These are phyloP conservation scores for Thripadectes ignobilis DNA, from an alignment of 2,797 vertebrate species.

Conservation along the genomic window DNA sequence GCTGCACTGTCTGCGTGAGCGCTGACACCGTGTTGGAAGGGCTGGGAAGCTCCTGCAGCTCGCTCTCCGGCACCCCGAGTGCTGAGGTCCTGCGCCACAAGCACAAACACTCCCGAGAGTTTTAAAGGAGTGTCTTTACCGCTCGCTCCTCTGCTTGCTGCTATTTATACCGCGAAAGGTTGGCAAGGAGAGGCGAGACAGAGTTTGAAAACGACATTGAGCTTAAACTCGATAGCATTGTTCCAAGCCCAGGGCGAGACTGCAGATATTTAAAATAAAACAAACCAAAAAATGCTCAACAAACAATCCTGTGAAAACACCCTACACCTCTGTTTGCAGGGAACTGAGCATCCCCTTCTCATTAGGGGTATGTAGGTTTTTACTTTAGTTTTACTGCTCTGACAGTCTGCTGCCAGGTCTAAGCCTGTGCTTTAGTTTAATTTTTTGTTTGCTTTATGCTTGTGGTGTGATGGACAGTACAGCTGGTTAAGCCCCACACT, in stretches of 20 bases:
- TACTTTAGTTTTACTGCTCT: not conserved
- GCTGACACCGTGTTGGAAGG: not conserved
- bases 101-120: not conserved
- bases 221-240: constrained; percentile 32
- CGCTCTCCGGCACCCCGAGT: fast-evolving
- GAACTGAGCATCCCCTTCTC: not conserved
- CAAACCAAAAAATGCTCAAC: not conserved
- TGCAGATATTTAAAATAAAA: not conserved
- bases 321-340: fast-evolving
- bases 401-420: not conserved
- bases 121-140: not conserved
- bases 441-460: not conserved
- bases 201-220: not conserved
- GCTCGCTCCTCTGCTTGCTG: not conserved
- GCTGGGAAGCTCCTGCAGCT: not conserved
- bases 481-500: not conserved
- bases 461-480: not conserved
- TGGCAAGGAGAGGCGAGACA: not conserved
- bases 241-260: not conserved
- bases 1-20: too few species aligned
- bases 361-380: fast-evolving
- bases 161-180: constrained; percentile 38
- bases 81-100: not conserved
- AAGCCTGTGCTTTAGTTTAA: not conserved
- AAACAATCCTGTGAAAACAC: not conserved